Evolutionary conservation across 2,888 invertebrate genomes (phyloP), one percentile per base, ranked within the genome.

Genomic region (Cephus nigrinus): DNA sequence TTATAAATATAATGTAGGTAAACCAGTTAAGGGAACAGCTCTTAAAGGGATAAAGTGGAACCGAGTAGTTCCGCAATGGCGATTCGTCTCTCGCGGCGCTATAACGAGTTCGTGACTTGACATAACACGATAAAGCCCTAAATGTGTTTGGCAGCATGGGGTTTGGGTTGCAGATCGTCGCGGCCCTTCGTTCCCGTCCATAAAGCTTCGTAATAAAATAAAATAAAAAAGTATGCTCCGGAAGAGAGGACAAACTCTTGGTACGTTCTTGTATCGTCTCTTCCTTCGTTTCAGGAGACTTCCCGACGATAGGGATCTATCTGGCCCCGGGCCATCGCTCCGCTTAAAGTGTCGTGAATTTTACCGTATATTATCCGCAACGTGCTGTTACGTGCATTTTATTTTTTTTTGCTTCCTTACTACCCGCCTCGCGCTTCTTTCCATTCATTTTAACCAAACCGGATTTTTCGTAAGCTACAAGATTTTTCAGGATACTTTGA

Each of bases 31-130:
- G 32, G 83, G 82, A 55, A 23, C 23, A 23, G 55, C 55, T 23
- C 23, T 55, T 55, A 23, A 55, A 55, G 84, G 86, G 86, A 85
- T 85, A 84, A 86, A 88, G 84, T 83, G 84, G 83, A 86, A 87
- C 85, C 87, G 83, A 87, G 89, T 86, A 86, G 85, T 87, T 89
- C 90, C 89, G 89, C 90, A 86, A 88, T 87, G 82, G 82, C 91
- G 88, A 91, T 91, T 85, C 84, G 88, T 91, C 89, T 55, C 55
- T 90, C 87, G 86, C 85, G 86, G 86, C 84, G 86, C 84, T 87
- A 88, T 88, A 91, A 90, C 90, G 90, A 90, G 91, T 91, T 91
- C 91, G 91, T 91, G 91, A 91, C 91, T 90, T 87, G 87, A 89
- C 91, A 91, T 91, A 91, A 91, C 91, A 88, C 87, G 86, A 88